Percentiles rank a stretch among this genome's conserved stretches.
Evolutionary conservation across 2,113 vertebrate species (phyloP).

Genomic region (Chloropsis hardwickii): DNA sequence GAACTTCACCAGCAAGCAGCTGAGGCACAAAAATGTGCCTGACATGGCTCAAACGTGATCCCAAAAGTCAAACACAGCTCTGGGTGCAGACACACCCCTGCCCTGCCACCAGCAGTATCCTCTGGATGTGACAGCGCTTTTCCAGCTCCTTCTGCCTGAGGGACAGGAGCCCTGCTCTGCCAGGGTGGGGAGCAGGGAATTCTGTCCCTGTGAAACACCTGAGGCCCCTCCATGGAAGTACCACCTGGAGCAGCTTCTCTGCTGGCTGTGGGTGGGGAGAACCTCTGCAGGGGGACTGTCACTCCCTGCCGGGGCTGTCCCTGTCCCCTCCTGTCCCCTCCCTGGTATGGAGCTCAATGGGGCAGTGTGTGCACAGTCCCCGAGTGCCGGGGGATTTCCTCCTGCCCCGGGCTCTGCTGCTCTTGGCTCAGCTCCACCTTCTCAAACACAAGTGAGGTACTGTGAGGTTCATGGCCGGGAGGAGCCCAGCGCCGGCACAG

Average conservation of each 20-base stretch:
- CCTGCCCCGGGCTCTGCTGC: conserved; percentile 36
- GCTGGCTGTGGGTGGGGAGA: background rate
- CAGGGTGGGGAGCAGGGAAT: fast-evolving
- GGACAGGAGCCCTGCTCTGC: background rate
- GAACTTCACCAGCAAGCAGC: background rate
- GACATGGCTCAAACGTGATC: background rate
- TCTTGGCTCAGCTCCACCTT: conserved; percentile 39
- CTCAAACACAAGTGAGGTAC: conserved; percentile 41
- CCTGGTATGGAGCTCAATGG: background rate
- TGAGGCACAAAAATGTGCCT: background rate
- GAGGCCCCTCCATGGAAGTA: background rate
- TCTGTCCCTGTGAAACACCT: background rate
- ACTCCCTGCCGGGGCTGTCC: background rate
- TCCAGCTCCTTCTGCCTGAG: background rate
- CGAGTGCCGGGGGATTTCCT: conserved; percentile 51
- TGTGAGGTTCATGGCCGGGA: conserved; percentile 28
- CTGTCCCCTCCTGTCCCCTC: background rate
- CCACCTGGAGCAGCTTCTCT: background rate
- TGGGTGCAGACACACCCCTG: background rate
- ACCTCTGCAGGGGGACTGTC: fast-evolving
- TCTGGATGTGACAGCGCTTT: background rate
- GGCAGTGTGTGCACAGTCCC: conserved; percentile 19
- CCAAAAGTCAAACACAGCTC: background rate
- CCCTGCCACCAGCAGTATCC: fast-evolving
- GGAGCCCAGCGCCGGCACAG: background rate